These are phyloP conservation scores for Stomatorhinus walkeri DNA, from an alignment of 2,797 vertebrate species.

Conservation along the genomic window DNA sequence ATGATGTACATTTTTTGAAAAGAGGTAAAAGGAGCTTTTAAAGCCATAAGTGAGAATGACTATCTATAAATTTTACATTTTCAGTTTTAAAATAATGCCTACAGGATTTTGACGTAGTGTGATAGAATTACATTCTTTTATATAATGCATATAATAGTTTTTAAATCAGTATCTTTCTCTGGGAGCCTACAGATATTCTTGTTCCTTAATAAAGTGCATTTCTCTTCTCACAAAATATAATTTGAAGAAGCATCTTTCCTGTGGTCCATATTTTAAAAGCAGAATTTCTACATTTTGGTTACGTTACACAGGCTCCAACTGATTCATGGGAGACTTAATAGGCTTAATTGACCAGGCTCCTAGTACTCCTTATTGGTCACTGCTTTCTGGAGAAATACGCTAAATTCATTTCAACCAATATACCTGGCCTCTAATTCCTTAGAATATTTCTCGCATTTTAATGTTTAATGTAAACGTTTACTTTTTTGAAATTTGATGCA, in stretches of 20 bases:
- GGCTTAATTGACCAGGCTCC: not conserved
- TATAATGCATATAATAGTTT: not conserved
- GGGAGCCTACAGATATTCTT: not conserved
- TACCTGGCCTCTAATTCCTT: not conserved
- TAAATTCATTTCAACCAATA: not conserved
- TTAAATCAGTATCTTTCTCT: not conserved
- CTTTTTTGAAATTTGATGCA: not conserved
- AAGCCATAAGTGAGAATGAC: conserved; percentile 21
- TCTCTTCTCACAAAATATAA: not conserved
- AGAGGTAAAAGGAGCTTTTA: conserved; percentile 12
- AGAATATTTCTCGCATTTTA: not conserved
- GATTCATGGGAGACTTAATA: not conserved
- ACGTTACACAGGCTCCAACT: not conserved
- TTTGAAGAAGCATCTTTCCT: not conserved
- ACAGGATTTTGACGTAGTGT: not conserved
- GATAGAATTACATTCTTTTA: not conserved
- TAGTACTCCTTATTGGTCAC: not conserved
- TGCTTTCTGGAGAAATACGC: not conserved
- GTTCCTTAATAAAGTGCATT: conserved; percentile 4
- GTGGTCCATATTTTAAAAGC: not conserved
- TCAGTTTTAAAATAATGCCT: conserved; percentile 21
- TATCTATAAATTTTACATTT: conserved; percentile 10
- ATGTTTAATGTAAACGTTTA: not conserved
- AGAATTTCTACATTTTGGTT: not conserved
- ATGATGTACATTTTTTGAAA: not conserved